These are phyloP conservation scores for Podilymbus podiceps DNA, from an alignment of 2,113 vertebrate genomes.

Conservation along the genomic window DNA sequence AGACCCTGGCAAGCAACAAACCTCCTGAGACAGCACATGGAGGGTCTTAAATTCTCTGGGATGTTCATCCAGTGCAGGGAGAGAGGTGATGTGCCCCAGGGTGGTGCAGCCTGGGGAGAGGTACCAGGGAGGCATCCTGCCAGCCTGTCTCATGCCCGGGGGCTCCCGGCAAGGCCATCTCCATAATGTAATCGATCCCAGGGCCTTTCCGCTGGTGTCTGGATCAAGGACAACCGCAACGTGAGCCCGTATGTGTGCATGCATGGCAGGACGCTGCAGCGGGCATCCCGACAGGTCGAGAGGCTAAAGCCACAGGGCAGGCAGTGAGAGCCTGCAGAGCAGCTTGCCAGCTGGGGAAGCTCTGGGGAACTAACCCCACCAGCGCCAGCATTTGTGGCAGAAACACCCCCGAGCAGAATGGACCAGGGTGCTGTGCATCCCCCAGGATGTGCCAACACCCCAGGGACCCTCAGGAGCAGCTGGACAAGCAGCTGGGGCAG, in stretches of 20 bases:
- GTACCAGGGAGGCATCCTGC: fast-evolving
- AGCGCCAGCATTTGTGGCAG: not conserved
- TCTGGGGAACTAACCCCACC: not conserved
- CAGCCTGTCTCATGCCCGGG: fast-evolving
- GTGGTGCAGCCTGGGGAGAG: fast-evolving
- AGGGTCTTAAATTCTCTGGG: fast-evolving
- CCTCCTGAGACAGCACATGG: not conserved
- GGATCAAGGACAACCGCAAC: not conserved
- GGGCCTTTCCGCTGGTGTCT: not conserved
- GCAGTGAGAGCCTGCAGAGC: not conserved
- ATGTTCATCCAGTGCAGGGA: not conserved
- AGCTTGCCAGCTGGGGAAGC: not conserved
- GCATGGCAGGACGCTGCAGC: not conserved
- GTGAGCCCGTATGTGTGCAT: fast-evolving
- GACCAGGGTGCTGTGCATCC: not conserved
- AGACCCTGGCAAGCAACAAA: not conserved
- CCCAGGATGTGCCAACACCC: not conserved
- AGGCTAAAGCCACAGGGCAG: not conserved
- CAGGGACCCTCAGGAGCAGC: not conserved
- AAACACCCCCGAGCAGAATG: not conserved
- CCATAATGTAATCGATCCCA: not conserved
- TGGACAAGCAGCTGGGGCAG: not conserved
- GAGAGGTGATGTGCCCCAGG: fast-evolving
- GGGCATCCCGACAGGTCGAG: not conserved
- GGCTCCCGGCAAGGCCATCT: not conserved